These are phyloP conservation scores for Bombus confusus DNA, from an alignment of 1,140 invertebrate genomes.

Conservation along the genomic window DNA sequence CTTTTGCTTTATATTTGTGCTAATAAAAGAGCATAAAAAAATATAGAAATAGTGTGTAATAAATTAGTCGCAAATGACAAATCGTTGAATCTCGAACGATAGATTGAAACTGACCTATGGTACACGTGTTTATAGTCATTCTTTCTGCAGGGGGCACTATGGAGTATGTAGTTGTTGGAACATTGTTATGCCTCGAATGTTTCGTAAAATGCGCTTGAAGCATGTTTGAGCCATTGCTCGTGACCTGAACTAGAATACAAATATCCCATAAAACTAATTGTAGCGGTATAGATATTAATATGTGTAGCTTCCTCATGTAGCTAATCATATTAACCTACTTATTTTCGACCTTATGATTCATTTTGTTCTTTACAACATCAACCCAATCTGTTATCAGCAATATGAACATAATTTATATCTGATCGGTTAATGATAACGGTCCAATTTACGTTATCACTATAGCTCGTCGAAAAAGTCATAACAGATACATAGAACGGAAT, in stretches of 20 bases:
- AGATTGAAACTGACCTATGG: slow-evolving; percentile 43
- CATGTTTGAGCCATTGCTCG: background rate
- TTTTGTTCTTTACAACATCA: background rate
- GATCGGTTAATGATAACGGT: background rate
- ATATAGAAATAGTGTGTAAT: background rate
- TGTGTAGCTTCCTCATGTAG: background rate
- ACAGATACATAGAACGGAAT: background rate
- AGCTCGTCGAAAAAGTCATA: background rate
- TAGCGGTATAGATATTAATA: background rate
- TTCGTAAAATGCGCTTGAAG: slow-evolving; percentile 7
- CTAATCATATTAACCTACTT: background rate
- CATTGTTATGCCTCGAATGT: slow-evolving; percentile 17
- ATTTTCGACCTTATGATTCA: background rate
- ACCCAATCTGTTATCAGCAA: background rate
- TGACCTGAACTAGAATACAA: background rate
- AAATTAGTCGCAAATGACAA: background rate
- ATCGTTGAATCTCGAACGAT: background rate
- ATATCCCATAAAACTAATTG: slow-evolving; percentile 12
- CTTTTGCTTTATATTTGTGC: too few relatives aligned
- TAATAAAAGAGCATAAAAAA: background rate
- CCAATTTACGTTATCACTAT: slow-evolving; percentile 9
- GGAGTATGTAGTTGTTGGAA: background rate
- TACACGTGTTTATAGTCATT: slow-evolving; percentile 35
- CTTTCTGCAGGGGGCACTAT: slow-evolving; percentile 3
- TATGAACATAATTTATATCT: background rate